phyloP scores from a whole-genome alignment of 2,113 vertebrate species.

The human region DNA sequence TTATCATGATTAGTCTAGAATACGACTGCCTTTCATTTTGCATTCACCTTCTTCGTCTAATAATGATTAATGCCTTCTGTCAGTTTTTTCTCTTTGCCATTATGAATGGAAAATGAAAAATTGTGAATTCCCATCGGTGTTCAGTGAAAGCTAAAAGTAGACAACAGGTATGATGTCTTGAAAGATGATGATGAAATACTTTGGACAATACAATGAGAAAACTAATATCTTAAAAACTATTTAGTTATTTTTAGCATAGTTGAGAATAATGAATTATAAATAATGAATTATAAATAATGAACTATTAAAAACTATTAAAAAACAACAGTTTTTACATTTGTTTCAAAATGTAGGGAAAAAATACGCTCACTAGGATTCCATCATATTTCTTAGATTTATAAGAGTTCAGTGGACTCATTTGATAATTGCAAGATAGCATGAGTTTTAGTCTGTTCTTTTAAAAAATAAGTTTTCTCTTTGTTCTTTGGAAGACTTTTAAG shows the following conservation, averaged over 20 bases:
- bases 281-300: conserved; percentile 34
- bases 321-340: background rate
- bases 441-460: background rate
- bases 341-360: conserved; percentile 42
- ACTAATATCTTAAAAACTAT: background rate
- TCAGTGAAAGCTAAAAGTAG: background rate
- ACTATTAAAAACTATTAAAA: no score
- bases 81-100: background rate
- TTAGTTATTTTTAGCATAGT: conserved; percentile 34
- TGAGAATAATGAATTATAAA: conserved; percentile 1
- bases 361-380: background rate
- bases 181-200: background rate
- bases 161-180: background rate
- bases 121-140: conserved; percentile 17
- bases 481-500: conserved; percentile 40
- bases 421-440: conserved; percentile 22
- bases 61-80: conserved; percentile 27
- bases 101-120: conserved; percentile 26
- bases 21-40: background rate
- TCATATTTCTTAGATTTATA: conserved; percentile 40
- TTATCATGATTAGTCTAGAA: background rate
- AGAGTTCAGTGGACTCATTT: background rate
- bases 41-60: background rate
- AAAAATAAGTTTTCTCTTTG: conserved; percentile 28
- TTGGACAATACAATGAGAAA: background rate